These are phyloP conservation scores for Carettochelys insculpta DNA, from an alignment of 2,113 vertebrate species.

Conservation along the genomic window DNA sequence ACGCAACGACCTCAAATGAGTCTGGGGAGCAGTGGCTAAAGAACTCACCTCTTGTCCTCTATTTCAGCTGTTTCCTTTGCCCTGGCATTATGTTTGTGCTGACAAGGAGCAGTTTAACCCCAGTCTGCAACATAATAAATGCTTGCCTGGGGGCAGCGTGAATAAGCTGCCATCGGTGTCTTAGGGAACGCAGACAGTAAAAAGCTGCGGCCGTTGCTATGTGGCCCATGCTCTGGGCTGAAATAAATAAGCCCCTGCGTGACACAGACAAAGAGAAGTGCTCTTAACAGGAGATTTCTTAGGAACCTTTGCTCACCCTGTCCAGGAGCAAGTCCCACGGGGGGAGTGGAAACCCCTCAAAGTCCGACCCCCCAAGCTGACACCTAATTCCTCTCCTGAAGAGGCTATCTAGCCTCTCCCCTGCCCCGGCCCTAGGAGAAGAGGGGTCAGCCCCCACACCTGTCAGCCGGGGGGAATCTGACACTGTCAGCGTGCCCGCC, in stretches of 20 bases:
- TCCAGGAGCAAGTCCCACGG: neutral
- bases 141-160: neutral
- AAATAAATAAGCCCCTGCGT: constrained; percentile 23
- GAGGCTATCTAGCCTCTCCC: neutral
- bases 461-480: neutral
- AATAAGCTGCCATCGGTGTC: constrained; percentile 47
- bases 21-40: constrained; percentile 32
- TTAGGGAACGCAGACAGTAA: constrained; percentile 35
- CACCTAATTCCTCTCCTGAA: neutral
- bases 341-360: neutral
- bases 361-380: neutral
- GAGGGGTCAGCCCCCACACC: neutral
- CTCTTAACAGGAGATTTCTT: neutral
- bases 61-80: constrained; percentile 47
- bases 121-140: constrained; percentile 61
- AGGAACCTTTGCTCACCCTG: rapidly evolving
- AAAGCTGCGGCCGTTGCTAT: constrained; percentile 14
- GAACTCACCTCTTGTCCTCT: constrained; percentile 34
- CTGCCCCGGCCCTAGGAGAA: neutral
- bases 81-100: constrained; percentile 55
- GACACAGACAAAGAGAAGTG: rapidly evolving
- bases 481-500: neutral
- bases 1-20: constrained; percentile 43
- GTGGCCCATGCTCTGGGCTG: neutral
- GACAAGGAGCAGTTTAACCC: constrained; percentile 69